Percentiles rank a stretch among this genome's conserved stretches.
These are phyloP conservation scores for Eutrigla gurnardus DNA, from an alignment of 2,797 vertebrate species.

Conservation along the genomic window DNA sequence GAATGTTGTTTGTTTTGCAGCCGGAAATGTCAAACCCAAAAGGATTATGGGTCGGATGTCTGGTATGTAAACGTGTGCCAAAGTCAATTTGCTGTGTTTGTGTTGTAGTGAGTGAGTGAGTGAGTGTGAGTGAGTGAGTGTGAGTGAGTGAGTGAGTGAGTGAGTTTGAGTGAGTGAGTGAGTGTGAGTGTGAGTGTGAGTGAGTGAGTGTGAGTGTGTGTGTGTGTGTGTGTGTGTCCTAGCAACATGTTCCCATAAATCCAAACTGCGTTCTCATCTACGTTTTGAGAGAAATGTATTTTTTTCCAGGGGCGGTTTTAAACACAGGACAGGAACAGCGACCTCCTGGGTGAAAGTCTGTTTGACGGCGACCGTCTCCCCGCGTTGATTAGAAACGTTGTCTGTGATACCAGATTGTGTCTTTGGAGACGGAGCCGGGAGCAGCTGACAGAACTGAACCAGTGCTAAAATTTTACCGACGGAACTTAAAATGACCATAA, in stretches of 20 bases:
- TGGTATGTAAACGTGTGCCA: background rate
- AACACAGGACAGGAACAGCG: no score
- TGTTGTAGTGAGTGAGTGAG: background rate
- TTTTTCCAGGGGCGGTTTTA: no score
- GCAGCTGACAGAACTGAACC: background rate
- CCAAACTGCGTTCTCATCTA: background rate
- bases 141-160: no score
- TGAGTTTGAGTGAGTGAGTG: background rate
- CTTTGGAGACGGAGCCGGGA: no score
- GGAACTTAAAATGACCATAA: background rate
- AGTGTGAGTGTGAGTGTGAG: background rate
- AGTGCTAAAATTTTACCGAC: conserved; percentile 8
- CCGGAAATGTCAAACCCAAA: conserved; percentile 33
- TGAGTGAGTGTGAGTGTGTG: no score
- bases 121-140: background rate
- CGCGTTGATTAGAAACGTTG: no score
- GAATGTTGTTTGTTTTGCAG: background rate
- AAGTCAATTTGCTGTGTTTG: background rate
- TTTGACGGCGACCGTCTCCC: no score
- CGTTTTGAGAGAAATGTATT: no score
- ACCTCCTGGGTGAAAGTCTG: no score
- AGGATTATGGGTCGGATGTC: conserved; percentile 13
- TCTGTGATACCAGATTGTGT: no score
- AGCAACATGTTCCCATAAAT: background rate
- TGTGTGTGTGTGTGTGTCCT: no score